A percentile compares a stretch with the other conserved stretches of the same genome.
phyloP scores from a whole-genome alignment of 2,888 invertebrate genomes.

The Kuschelorhynchus macadamiae region DNA sequence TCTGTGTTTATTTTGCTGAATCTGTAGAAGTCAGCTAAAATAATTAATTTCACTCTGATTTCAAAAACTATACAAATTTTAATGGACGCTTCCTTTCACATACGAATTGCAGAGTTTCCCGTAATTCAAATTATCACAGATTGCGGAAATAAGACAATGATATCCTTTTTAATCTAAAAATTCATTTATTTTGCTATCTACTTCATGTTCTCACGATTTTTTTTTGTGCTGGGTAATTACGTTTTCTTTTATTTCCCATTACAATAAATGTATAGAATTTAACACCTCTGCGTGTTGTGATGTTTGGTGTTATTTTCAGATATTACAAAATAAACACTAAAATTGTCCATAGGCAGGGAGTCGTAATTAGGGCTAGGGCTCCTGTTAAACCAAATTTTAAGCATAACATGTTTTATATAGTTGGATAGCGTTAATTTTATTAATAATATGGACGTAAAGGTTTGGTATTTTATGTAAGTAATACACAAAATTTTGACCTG shows the following conservation, averaged over 20 bases:
- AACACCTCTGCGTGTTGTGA: constrained; percentile 27
- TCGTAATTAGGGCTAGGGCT: constrained; percentile 49
- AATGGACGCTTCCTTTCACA: no score
- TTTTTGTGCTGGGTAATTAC: no score
- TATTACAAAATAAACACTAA: constrained; percentile 56
- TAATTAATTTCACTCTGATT: no score
- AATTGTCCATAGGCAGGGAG: constrained; percentile 52
- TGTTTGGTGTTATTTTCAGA: constrained; percentile 52
- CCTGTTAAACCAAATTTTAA: constrained; percentile 52
- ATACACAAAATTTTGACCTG: constrained; percentile 20
- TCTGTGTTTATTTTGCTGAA: no score
- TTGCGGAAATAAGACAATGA: no score
- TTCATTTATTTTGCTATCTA: no score
- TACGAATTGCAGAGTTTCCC: no score
- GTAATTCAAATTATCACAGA: no score
- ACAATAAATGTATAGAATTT: not conserved
- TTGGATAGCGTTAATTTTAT: constrained; percentile 44
- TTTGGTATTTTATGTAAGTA: constrained; percentile 42
- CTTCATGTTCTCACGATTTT: no score
- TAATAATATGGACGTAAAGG: constrained; percentile 24
- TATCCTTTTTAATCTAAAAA: no score
- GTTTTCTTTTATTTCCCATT: not conserved
- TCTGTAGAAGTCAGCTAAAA: no score
- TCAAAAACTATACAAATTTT: no score
- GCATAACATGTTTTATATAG: constrained; percentile 49